Conservation (phyloP, 2,888 invertebrate genomes). For the Tinea pellionella region DNA sequence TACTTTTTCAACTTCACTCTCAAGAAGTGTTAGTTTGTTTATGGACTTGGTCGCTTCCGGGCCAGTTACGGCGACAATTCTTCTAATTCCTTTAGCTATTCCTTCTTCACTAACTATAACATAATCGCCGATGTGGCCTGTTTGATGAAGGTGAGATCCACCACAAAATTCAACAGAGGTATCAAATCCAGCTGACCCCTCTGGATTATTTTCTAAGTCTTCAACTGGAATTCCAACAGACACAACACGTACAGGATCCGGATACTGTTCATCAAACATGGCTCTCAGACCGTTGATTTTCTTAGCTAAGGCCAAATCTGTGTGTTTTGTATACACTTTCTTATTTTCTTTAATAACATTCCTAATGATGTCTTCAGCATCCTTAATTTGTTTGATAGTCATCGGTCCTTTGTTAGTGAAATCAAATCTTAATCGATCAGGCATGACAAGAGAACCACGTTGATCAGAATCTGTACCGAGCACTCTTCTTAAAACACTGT, state of each 20-base stretch:
- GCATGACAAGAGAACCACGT: conserved; percentile 96
- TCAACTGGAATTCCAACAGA: conserved; percentile 95
- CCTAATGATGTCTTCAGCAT: conserved; percentile 84
- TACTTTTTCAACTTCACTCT: conserved; percentile 77
- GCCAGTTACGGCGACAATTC: conserved; percentile 97
- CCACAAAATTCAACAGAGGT: conserved; percentile 99
- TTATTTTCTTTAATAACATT: conserved; percentile 81
- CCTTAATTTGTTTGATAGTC: conserved; percentile 87
- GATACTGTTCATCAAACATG: conserved; percentile 99
- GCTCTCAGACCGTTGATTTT: conserved; percentile 93
- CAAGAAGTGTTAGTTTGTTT: conserved; percentile 81
- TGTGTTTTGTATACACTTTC: conserved; percentile 88
- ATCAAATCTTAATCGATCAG: conserved; percentile 96
- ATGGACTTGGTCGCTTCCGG: conserved; percentile 91
- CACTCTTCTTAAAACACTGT: conserved; percentile 92
- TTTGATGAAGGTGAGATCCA: conserved; percentile 93
- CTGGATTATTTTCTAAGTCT: conserved; percentile 86
- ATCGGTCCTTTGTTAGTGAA: conserved; percentile 95
- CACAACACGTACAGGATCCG: conserved; percentile 94
- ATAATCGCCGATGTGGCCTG: conserved; percentile 95
- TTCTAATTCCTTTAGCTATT: conserved; percentile 96
- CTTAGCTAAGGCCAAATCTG: conserved; percentile 86
- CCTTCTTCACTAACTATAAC: conserved; percentile 98
- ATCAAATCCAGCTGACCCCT: conserved; percentile 78
- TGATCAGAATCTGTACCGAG: conserved; percentile 94